phyloP scores from a whole-genome alignment of 2,888 invertebrate genomes.

The Mycalesis mineus region DNA sequence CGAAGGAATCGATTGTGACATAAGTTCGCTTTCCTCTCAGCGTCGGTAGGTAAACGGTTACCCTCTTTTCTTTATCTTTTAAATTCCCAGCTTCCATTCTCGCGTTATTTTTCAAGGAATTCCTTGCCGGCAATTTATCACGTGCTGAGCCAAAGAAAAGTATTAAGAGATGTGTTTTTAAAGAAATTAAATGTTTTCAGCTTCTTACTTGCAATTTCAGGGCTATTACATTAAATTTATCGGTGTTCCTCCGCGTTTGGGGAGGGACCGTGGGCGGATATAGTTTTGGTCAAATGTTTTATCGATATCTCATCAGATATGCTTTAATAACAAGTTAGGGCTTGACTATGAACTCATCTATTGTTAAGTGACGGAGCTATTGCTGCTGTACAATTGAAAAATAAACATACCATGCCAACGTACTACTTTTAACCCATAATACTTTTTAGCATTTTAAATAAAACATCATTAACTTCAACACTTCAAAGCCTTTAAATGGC shows the following conservation, averaged over 20 bases:
- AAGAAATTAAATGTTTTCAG: background rate
- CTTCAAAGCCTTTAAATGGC: background rate
- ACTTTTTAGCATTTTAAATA: too few relatives aligned
- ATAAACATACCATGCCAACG: too few relatives aligned
- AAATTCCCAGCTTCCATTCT: background rate
- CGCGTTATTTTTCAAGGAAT: background rate
- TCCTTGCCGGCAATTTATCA: background rate
- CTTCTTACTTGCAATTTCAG: slow-evolving; percentile 3
- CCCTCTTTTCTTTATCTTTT: background rate
- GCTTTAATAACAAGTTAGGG: background rate
- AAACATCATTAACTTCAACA: background rate
- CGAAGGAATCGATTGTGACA: background rate
- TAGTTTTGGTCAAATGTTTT: too few relatives aligned
- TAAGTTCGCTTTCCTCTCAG: background rate
- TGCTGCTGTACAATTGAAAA: too few relatives aligned
- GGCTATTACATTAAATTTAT: slow-evolving; percentile 1
- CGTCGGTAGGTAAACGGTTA: background rate
- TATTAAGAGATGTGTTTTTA: slow-evolving; percentile 1
- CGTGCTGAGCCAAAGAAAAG: slow-evolving; percentile 3
- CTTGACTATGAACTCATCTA: background rate
- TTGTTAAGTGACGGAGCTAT: too few relatives aligned
- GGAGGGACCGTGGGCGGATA: background rate
- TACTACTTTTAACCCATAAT: too few relatives aligned
- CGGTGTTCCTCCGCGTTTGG: background rate
- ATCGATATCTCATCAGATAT: too few relatives aligned